Percentiles rank a stretch among this genome's conserved stretches.
These are phyloP conservation scores for Glaucidium brasilianum DNA, from an alignment of 2,113 vertebrate species.

Conservation along the genomic window DNA sequence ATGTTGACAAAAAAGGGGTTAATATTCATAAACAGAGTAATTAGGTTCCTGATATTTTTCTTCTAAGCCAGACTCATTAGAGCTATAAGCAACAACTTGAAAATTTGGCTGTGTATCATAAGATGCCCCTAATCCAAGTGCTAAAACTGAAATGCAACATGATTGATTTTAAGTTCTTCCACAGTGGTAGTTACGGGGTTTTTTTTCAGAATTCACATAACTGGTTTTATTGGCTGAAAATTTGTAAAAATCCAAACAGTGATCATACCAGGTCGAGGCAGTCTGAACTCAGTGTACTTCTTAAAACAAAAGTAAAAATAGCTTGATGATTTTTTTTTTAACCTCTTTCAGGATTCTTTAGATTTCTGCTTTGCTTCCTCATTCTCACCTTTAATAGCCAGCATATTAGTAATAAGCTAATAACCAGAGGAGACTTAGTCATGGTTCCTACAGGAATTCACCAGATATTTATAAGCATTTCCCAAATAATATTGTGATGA, in stretches of 20 bases:
- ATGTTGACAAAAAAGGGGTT: background rate
- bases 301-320: background rate
- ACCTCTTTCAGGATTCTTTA: background rate
- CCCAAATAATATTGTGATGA: background rate
- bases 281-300: fast-evolving
- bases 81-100: background rate
- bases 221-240: background rate
- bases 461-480: background rate
- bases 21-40: slow-evolving; percentile 20
- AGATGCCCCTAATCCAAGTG: slow-evolving; percentile 32
- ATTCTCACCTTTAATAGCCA: background rate
- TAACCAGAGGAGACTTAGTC: background rate
- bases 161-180: slow-evolving; percentile 19
- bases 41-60: background rate
- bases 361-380: background rate
- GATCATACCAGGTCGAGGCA: background rate
- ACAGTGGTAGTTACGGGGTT: background rate
- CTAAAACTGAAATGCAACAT: background rate
- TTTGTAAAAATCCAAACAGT: background rate
- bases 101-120: background rate
- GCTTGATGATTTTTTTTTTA: no score
- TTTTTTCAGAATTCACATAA: background rate
- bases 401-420: background rate
- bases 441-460: background rate
- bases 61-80: background rate